A percentile compares a stretch with the other conserved stretches of the same genome.
Conservation (phyloP, 2,797 vertebrate species). For the Peromyscus eremicus region DNA sequence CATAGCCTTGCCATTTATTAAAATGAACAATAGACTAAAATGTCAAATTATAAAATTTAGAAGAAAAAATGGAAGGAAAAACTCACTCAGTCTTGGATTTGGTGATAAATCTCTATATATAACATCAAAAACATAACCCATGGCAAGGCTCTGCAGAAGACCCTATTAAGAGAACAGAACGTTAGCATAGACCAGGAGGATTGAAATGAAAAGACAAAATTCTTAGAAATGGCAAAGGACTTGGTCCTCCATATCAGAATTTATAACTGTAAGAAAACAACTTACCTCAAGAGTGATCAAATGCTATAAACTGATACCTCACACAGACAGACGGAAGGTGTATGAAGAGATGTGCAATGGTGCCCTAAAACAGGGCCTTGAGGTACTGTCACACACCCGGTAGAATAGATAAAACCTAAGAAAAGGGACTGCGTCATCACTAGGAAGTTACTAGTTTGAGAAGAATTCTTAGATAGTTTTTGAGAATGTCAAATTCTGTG, state of each 20-base stretch:
- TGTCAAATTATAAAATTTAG: background rate
- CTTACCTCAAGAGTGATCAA: background rate
- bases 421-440: background rate
- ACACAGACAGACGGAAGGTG: background rate
- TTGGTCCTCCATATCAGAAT: background rate
- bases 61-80: slow-evolving; percentile 12
- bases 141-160: background rate
- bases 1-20: background rate
- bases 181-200: background rate
- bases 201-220: too few species aligned
- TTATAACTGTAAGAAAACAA: background rate
- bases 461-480: background rate
- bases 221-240: background rate
- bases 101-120: background rate
- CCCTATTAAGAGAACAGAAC: background rate
- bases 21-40: background rate
- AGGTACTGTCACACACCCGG: background rate
- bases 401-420: background rate
- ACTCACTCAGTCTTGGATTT: background rate
- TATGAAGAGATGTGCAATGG: background rate
- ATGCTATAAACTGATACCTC: background rate
- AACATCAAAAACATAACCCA: background rate
- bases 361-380: background rate
- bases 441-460: background rate
- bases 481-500: background rate